Base-by-base conservation (phyloP, 2,113 vertebrate genomes). In the Zosterops hypoxanthus region DNA sequence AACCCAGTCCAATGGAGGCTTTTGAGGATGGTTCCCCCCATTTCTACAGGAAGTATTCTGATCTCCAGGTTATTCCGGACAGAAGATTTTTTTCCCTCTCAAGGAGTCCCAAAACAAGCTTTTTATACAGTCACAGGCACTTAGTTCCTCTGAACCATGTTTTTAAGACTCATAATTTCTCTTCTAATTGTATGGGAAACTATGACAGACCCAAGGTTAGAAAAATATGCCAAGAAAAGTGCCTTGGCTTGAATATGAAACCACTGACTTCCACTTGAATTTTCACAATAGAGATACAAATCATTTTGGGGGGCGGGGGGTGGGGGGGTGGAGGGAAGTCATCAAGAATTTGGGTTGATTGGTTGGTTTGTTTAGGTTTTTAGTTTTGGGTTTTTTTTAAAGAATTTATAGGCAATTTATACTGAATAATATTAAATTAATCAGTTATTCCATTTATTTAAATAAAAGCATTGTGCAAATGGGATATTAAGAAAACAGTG, bases 1-100 rank as follows among this genome's bases (percentile, higher is more conserved):
- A 44, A 52, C 2, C 0, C 5, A 57, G 13, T 19, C 4, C 55
- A 49, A 4, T 36, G 13, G 17, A 82, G 15, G 2, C 0, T 68
- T 89, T 20, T n/a, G 21, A 60, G 2, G 9, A 59, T 66, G 5
- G 26, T 78, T 56, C 9, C 2, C 2, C 4, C 1, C 4, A 14
- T 39, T 85, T 72, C 20, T 71, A 15, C 34, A 56, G 42, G 25
- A 86, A 50, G 5, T 41, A 47, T 71, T 72, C 36, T 82, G 13
- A 59, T 6, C 13, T 14, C 12, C 4, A 47, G 9, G 4, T 31
- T 41, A 33, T 44, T 25, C 3, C 25, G 26, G 18, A 81, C 80
- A 81, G 21, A 4, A 59, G 6, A 55, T 15, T 53, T 90, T 7
- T 24, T 23, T 24, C 7, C 52, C 9, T 64, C 14, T 85, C 55